Evolutionary conservation across 2,797 vertebrate genomes (phyloP).

Genomic region (Micrastur ruficollis): DNA sequence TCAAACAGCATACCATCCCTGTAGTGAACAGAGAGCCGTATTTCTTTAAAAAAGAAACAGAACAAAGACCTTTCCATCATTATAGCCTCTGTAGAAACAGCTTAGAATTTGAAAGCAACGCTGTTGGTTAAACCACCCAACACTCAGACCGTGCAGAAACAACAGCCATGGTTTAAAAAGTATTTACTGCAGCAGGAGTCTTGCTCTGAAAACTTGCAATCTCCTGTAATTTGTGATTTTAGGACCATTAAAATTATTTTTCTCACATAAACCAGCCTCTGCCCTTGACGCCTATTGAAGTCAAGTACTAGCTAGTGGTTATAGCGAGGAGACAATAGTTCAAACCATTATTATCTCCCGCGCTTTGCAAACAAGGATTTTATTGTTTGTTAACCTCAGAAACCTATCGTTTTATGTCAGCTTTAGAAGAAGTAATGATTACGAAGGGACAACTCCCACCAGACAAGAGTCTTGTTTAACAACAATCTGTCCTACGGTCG

Average conservation of each 20-base stretch:
- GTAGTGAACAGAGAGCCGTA: neutral
- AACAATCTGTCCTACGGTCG: neutral
- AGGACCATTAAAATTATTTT: neutral
- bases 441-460: neutral
- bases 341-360: neutral
- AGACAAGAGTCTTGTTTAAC: neutral
- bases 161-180: neutral
- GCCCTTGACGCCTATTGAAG: neutral
- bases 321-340: neutral
- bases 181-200: neutral
- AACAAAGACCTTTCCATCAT: neutral
- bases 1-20: neutral
- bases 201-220: neutral
- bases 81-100: neutral
- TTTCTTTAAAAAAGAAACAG: neutral
- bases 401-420: neutral
- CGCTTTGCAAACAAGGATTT: neutral
- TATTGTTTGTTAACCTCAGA: neutral
- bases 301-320: neutral
- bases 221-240: neutral
- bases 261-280: neutral
- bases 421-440: neutral
- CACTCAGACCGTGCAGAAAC: neutral
- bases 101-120: slow-evolving; percentile 6
- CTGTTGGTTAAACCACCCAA: neutral